A percentile compares a stretch with the other conserved stretches of the same genome.
Evolutionary conservation across 2,113 vertebrate genomes (phyloP).

Genomic region (Setophaga coronata): DNA sequence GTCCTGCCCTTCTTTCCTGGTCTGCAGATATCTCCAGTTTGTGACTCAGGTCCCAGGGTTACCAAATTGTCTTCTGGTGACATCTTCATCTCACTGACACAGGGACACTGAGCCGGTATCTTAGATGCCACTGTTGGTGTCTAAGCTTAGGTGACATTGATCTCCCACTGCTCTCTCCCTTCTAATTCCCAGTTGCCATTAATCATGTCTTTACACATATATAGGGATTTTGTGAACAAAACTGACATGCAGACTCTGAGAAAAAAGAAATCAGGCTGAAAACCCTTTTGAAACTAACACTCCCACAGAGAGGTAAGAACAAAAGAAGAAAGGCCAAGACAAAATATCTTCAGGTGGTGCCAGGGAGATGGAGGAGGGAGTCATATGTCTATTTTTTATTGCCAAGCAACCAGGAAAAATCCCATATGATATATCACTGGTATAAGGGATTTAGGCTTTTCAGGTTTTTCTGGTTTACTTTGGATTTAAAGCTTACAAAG

Average conservation of each 20-base stretch:
- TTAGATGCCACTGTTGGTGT: neutral
- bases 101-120: neutral
- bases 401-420: slow-evolving; percentile 43
- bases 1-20: neutral
- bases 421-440: neutral
- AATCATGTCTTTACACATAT: neutral
- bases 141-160: neutral
- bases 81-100: neutral
- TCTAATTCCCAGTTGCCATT: neutral
- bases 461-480: neutral
- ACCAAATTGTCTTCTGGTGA: neutral
- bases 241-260: neutral
- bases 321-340: slow-evolving; percentile 46
- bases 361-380: slow-evolving; percentile 19
- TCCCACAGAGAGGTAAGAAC: slow-evolving; percentile 43
- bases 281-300: neutral
- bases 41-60: neutral
- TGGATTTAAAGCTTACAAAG: neutral
- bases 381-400: slow-evolving; percentile 29
- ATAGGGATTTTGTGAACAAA: neutral
- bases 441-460: neutral
- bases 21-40: neutral
- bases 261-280: neutral
- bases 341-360: slow-evolving; percentile 27
- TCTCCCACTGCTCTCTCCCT: neutral